phyloP scores from a whole-genome alignment of 2,888 invertebrate genomes.

The Ditula angustiorana region DNA sequence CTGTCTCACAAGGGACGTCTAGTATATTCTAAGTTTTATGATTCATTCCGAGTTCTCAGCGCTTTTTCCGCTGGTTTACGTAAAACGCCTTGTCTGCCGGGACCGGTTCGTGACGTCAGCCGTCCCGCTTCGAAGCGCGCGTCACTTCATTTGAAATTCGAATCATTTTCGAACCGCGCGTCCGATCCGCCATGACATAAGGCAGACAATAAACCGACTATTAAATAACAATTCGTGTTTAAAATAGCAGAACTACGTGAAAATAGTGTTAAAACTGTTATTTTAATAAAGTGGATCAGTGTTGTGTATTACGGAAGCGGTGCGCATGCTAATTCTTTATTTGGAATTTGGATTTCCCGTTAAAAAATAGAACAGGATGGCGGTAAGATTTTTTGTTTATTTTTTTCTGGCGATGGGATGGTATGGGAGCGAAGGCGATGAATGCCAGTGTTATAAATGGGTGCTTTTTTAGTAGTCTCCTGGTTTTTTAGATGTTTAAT shows the following conservation, averaged over 20 bases:
- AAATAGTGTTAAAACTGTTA: neutral
- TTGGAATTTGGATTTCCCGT: slow-evolving; percentile 9
- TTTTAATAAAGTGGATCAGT: neutral
- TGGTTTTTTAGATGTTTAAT: neutral
- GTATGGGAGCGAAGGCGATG: neutral
- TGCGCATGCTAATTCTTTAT: neutral
- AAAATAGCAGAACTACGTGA: neutral
- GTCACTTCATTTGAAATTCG: slow-evolving; percentile 12
- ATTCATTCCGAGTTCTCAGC: too few species aligned
- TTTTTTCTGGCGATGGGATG: neutral
- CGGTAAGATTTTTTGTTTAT: neutral
- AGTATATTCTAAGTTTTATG: too few species aligned
- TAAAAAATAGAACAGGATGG: neutral
- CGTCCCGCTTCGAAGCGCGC: neutral
- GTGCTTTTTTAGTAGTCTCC: neutral
- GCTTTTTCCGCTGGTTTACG: neutral
- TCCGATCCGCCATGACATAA: neutral
- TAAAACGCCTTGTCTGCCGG: neutral
- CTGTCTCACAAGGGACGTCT: too few species aligned
- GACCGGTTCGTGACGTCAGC: slow-evolving; percentile 3
- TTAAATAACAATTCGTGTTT: neutral
- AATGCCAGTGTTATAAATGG: neutral
- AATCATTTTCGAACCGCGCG: too few species aligned
- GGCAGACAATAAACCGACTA: neutral
- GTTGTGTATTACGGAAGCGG: neutral